Evolutionary conservation across 2,888 invertebrate species (phyloP).

Genomic region (Mesoligia furuncula): DNA sequence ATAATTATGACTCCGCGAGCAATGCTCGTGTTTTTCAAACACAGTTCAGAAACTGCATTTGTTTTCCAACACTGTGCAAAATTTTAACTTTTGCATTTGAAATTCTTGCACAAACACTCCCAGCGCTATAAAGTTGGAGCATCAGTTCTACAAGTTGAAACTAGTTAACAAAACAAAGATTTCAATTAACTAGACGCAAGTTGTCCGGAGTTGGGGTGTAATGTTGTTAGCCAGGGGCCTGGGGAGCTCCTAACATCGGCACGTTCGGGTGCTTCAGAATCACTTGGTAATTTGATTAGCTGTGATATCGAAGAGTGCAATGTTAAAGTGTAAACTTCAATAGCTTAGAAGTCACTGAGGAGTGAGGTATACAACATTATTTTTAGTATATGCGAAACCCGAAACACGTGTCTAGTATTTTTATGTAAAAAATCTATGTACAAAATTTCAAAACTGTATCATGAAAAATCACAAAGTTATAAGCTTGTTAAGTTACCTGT

Average conservation of each 20-base stretch:
- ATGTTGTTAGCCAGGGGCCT: background rate
- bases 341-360: background rate
- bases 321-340: background rate
- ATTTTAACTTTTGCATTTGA: constrained; percentile 7
- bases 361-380: too few species aligned
- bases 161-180: constrained; percentile 49
- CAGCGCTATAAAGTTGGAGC: constrained; percentile 19
- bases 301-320: background rate
- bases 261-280: background rate
- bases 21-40: background rate
- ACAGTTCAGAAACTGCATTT: constrained; percentile 4
- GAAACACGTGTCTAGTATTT: too few species aligned
- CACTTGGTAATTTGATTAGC: constrained; percentile 11
- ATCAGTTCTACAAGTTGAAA: constrained; percentile 24
- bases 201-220: constrained; percentile 13
- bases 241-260: background rate
- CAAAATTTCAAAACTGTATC: too few species aligned
- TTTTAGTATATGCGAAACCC: too few species aligned
- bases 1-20: background rate
- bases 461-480: too few species aligned
- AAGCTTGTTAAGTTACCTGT: too few species aligned
- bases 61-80: background rate
- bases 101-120: constrained; percentile 39
- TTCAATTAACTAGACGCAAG: constrained; percentile 31
- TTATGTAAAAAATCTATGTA: too few species aligned